These are phyloP conservation scores for Drosophila repletoides DNA, from an alignment of 1,140 invertebrate species.

Conservation along the genomic window DNA sequence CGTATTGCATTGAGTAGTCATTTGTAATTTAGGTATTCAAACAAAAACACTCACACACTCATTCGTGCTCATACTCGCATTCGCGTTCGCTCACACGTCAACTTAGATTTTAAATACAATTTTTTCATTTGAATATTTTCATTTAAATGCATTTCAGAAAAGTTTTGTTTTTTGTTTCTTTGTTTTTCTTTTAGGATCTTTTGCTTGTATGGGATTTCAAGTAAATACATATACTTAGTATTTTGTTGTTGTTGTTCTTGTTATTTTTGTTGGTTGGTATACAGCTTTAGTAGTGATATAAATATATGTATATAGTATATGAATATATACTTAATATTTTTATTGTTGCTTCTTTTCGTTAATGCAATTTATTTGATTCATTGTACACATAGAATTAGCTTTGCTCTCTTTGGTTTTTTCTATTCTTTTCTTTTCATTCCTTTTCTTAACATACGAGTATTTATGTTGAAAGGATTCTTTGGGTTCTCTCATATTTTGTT, in stretches of 20 bases:
- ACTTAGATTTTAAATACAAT: slow-evolving; percentile 71
- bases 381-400: slow-evolving; percentile 54
- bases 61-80: not conserved
- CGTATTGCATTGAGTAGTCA: not conserved
- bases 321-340: slow-evolving; percentile 11
- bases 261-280: not conserved
- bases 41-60: not conserved
- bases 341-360: slow-evolving; percentile 29
- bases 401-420: slow-evolving; percentile 36
- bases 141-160: slow-evolving; percentile 79
- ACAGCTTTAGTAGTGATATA: not conserved
- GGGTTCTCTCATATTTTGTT: slow-evolving; percentile 15
- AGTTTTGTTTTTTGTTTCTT: slow-evolving; percentile 32
- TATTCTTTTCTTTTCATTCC: not conserved
- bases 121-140: slow-evolving; percentile 67
- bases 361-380: slow-evolving; percentile 45
- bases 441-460: slow-evolving; percentile 5
- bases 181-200: slow-evolving; percentile 11
- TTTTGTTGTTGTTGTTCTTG: slow-evolving; percentile 12
- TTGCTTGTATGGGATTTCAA: slow-evolving; percentile 4
- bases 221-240: slow-evolving; percentile 29
- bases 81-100: slow-evolving; percentile 11
- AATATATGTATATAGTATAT: not conserved
- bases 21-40: not conserved
- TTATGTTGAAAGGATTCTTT: slow-evolving; percentile 27